Base-by-base conservation (phyloP, 2,888 invertebrate genomes). In the Macrophya annulata region DNA sequence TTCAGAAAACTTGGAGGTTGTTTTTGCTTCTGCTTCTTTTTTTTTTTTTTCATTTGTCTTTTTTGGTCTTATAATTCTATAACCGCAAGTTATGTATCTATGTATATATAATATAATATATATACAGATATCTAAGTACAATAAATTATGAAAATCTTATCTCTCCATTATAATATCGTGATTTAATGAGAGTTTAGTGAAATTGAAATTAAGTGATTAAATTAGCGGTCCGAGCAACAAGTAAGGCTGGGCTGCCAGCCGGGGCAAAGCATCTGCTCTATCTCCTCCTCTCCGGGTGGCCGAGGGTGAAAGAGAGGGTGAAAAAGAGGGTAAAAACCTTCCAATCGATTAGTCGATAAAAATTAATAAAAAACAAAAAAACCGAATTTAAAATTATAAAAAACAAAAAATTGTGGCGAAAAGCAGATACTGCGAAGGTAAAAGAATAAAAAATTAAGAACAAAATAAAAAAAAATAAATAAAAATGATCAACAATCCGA, bases 181-280 rank as follows among this genome's bases (percentile, higher is more conserved):
- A 81, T 65, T 81, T 43, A 65, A 62, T 62, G 12, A 81, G 62
- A 81, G 81, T 81, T 59, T 48, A 68, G 83, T 83, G 83, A 71
- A 71, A 83, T 83, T 68, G 48, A 68, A 81, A 83, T 71, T 71
- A 51, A 83, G 83, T 83, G 83, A 83, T 83, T 83, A 48, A 37
- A 83, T 83, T 83, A 83, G 83, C 83, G 68, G 62, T 68, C 83
- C 83, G 71, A 68, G 83, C 83, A 83, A 83, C 83, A 83, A 83
- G 83, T 83, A 83, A 83, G 83, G 83, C 71, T 71, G 68, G 83
- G 83, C 71, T 37, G 48, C 81, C 62, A 65, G 83, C 65, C 83
- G 65, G 55, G 31, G 65, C 83, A 83, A 31, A 68, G 83, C 71
- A 71, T 83, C 83, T 68, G 83, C 68, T 68, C 65, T 68, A 65